Evolutionary conservation across 2,888 invertebrate genomes (phyloP).

Genomic region (Oscheius sp.): DNA sequence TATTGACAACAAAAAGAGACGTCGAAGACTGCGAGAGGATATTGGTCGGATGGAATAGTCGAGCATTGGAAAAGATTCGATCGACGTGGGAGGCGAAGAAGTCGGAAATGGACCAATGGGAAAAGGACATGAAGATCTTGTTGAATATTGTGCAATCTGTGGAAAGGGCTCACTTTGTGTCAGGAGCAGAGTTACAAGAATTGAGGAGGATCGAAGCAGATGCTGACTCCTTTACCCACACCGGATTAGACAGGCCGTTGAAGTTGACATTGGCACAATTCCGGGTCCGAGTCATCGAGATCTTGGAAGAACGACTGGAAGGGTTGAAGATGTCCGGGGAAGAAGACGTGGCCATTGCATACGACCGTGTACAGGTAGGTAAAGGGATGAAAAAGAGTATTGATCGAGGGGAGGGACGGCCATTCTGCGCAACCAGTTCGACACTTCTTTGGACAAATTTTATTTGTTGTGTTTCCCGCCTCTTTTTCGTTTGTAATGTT

Average conservation of each 20-base stretch:
- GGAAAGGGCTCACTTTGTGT: conserved; percentile 29
- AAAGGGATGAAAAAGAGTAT: neutral
- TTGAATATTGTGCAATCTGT: conserved; percentile 19
- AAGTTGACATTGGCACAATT: conserved; percentile 43
- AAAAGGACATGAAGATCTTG: conserved; percentile 33
- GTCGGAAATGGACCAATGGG: conserved; percentile 51
- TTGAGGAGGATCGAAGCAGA: conserved; percentile 15
- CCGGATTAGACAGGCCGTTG: conserved; percentile 43
- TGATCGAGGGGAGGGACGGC: neutral
- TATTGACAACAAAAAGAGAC: conserved; percentile 59
- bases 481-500: neutral
- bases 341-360: conserved; percentile 59
- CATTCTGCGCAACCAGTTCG: conserved; percentile 7
- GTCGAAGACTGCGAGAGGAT: conserved; percentile 61
- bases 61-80: conserved; percentile 44
- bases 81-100: conserved; percentile 47
- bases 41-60: conserved; percentile 51
- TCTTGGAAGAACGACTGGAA: conserved; percentile 48
- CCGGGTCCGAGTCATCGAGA: conserved; percentile 39
- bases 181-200: conserved; percentile 16
- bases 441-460: conserved; percentile 1
- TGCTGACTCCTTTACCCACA: conserved; percentile 36
- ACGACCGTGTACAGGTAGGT: conserved; percentile 58
- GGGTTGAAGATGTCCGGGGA: conserved; percentile 62
- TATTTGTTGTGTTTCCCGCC: neutral